phyloP scores from a whole-genome alignment of 2,888 invertebrate species.

The Zygogramma bicolorata region DNA sequence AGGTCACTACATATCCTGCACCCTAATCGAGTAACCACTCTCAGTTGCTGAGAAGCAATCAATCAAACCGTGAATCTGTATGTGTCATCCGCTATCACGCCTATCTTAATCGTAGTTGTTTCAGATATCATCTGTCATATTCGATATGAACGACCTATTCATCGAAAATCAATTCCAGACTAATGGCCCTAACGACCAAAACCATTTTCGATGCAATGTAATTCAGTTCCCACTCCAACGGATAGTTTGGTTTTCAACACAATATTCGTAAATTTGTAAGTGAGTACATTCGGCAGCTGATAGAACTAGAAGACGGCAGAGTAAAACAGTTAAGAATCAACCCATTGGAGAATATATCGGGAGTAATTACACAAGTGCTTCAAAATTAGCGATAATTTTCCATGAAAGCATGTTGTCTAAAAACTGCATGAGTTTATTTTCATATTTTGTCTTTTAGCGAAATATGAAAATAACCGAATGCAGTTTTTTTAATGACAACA shows the following conservation, averaged over 20 bases:
- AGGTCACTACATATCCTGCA: neutral
- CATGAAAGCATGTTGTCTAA: no score
- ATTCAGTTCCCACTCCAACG: neutral
- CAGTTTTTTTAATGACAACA: no score
- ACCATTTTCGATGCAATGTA: neutral
- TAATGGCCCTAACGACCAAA: neutral
- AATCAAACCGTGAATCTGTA: constrained; percentile 1
- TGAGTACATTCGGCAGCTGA: no score
- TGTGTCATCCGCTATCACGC: neutral
- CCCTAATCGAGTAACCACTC: neutral
- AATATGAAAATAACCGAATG: no score
- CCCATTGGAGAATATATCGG: no score
- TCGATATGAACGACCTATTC: neutral
- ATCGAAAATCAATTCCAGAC: neutral
- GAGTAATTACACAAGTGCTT: no score
- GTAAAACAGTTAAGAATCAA: no score
- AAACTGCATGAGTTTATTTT: no score
- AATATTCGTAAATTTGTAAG: neutral
- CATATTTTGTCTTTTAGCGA: no score
- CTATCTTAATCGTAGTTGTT: constrained; percentile 2
- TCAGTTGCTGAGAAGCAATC: neutral
- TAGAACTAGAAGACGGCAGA: no score
- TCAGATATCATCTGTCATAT: neutral
- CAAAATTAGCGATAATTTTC: no score
- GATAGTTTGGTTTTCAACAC: neutral